A percentile compares a stretch with the other conserved stretches of the same genome.
Evolutionary conservation across 2,797 vertebrate species (phyloP).

Genomic region (Chrysocyon brachyurus): DNA sequence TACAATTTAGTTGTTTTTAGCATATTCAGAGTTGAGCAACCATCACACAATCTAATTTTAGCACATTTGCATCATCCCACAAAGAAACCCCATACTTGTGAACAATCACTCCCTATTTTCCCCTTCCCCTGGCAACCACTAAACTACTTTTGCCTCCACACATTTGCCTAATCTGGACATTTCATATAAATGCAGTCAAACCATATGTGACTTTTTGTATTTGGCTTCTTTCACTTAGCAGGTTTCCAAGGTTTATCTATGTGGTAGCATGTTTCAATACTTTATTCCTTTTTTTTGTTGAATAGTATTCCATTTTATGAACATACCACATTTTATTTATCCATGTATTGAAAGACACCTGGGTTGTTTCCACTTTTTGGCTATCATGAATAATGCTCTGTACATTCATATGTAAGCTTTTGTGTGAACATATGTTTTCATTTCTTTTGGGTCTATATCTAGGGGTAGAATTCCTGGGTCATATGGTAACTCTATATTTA

Average conservation of each 20-base stretch:
- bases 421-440: conserved; percentile 14
- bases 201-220: background rate
- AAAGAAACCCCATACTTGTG: background rate
- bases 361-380: background rate
- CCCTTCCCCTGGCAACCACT: background rate
- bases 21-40: background rate
- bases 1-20: background rate
- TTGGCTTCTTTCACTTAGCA: conserved; percentile 31
- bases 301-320: background rate
- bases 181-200: conserved; percentile 30
- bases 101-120: background rate
- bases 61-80: background rate
- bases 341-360: background rate
- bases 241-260: conserved; percentile 7
- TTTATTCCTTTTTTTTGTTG: background rate
- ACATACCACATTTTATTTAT: background rate
- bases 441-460: background rate
- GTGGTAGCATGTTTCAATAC: background rate
- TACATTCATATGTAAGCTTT: background rate
- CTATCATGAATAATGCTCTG: background rate
- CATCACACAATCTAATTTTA: conserved; percentile 38
- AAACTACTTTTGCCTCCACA: background rate
- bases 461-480: background rate
- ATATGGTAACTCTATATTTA: background rate
- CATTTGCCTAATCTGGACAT: background rate